phyloP scores from a whole-genome alignment of 2,113 vertebrate genomes.

The Scomber colias region DNA sequence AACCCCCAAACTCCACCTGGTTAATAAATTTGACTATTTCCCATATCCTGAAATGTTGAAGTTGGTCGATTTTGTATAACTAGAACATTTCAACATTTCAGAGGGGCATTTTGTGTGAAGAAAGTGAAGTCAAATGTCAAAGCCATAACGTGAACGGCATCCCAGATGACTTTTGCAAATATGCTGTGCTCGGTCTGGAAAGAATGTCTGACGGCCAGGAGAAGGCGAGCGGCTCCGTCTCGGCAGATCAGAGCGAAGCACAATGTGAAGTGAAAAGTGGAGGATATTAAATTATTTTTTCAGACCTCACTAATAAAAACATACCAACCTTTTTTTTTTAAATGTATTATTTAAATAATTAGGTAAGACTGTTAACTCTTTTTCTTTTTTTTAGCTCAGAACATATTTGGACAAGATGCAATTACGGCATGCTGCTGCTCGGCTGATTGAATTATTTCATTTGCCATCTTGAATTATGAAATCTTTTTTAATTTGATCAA shows the following conservation, averaged over 20 bases:
- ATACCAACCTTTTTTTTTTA: background rate
- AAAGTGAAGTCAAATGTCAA: conserved; percentile 30
- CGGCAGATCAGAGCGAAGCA: conserved; percentile 6
- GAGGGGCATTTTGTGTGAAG: background rate
- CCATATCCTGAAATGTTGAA: background rate
- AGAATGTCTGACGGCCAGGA: conserved; percentile 24
- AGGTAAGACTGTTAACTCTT: background rate
- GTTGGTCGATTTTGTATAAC: background rate
- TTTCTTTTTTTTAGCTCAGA: background rate
- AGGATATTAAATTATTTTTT: conserved; percentile 13
- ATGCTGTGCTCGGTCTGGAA: conserved; percentile 48
- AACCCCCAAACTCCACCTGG: background rate
- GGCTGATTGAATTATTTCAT: conserved; percentile 50
- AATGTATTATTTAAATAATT: conserved; percentile 21
- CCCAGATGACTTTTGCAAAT: conserved; percentile 29
- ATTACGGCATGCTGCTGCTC: conserved; percentile 20
- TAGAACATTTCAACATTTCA: background rate
- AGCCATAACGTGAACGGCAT: conserved; percentile 16
- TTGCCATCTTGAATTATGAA: conserved; percentile 36
- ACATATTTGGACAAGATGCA: conserved; percentile 39
- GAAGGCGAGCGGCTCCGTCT: background rate
- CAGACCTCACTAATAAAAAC: background rate
- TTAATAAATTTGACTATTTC: background rate
- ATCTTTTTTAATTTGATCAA: conserved; percentile 21
- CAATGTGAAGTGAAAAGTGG: background rate